These are phyloP conservation scores for Chinchilla lanigera DNA, from an alignment of 2,113 vertebrate genomes.

Conservation along the genomic window DNA sequence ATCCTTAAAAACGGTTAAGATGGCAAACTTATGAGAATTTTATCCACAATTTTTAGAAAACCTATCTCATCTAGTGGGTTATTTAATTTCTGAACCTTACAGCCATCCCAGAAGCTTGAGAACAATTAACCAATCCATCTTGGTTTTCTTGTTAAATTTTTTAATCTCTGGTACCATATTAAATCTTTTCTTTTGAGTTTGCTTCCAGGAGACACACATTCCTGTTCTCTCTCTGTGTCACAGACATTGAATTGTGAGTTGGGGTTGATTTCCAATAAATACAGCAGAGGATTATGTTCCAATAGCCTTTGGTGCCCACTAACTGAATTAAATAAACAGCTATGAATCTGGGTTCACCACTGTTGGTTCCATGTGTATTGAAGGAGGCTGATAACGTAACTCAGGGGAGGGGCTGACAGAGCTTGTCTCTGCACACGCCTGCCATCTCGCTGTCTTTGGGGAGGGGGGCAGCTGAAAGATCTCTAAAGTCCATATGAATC, in stretches of 20 bases:
- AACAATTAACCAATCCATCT: slow-evolving; percentile 8
- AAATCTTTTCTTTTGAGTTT: slow-evolving; percentile 40
- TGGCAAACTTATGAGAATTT: slow-evolving; percentile 3
- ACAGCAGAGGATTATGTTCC: not conserved
- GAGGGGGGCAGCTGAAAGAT: not conserved
- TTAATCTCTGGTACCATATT: not conserved
- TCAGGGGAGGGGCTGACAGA: not conserved
- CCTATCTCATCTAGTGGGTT: not conserved
- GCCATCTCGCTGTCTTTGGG: not conserved
- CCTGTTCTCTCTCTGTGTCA: not conserved
- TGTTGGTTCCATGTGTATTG: not conserved
- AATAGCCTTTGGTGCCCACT: not conserved
- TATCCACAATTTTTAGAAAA: not conserved
- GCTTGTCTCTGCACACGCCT: not conserved
- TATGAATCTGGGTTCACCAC: not conserved
- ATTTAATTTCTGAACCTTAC: slow-evolving; percentile 32
- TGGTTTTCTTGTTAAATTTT: slow-evolving; percentile 23
- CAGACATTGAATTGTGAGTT: slow-evolving; percentile 28
- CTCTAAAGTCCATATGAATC: not conserved
- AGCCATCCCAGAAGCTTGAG: not conserved
- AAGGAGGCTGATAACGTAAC: not conserved
- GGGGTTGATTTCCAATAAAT: slow-evolving; percentile 32
- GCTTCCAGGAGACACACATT: slow-evolving; percentile 52
- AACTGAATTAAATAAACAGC: not conserved
- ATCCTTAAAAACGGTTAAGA: slow-evolving; percentile 24